Conservation (phyloP, 2,113 vertebrate species). For the Tupaia tana region DNA sequence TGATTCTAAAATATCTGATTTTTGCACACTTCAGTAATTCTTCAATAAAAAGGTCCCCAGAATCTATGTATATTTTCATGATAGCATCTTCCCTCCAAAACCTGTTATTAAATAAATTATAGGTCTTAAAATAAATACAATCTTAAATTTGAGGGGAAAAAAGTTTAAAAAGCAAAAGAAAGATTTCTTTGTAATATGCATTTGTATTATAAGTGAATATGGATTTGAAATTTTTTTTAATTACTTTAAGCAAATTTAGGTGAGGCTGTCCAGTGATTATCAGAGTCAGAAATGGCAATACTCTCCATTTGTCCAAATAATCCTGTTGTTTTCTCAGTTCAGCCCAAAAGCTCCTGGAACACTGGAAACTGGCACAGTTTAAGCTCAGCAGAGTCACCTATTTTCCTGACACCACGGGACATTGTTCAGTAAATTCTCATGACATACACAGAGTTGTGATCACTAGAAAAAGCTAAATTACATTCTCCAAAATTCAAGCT, state of each 20-base stretch:
- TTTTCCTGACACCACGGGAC: not conserved
- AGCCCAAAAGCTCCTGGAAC: not conserved
- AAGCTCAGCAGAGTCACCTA: not conserved
- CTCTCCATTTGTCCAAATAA: not conserved
- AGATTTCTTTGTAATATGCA: not conserved
- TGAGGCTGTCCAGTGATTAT: not conserved
- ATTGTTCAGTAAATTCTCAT: not conserved
- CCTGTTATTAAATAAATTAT: conserved; percentile 22
- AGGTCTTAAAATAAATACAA: not conserved
- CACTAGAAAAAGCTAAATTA: not conserved
- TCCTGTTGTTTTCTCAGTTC: not conserved
- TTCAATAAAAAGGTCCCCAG: conserved; percentile 18
- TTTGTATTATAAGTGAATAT: not conserved
- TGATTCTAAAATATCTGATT: conserved; percentile 41
- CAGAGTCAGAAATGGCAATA: not conserved
- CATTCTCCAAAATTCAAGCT: not conserved
- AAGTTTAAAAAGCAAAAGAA: conserved; percentile 31
- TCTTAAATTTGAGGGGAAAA: not conserved
- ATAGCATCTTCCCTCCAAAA: not conserved
- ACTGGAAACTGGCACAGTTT: not conserved
- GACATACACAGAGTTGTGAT: not conserved
- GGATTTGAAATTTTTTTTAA: not conserved
- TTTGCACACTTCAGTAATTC: conserved; percentile 20
- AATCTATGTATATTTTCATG: conserved; percentile 31
- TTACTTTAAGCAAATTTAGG: not conserved